Evolutionary conservation across 2,113 vertebrate genomes (phyloP).

Genomic region (Seriola aureovittata): DNA sequence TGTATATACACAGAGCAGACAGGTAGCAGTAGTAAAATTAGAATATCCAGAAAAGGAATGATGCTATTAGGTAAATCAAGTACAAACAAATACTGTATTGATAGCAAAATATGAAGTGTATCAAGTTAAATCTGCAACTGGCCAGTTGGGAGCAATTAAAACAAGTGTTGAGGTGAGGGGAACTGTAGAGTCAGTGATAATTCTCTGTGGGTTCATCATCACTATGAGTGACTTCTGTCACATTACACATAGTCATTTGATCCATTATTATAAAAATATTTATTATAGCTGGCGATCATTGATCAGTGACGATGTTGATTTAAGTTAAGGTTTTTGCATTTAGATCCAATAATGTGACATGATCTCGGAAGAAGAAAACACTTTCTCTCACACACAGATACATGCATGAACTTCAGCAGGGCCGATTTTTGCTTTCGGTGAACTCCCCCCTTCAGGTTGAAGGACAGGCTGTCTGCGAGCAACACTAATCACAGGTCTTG

Average conservation of each 20-base stretch:
- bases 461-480: constrained; percentile 36
- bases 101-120: too few species aligned
- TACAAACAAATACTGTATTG: too few species aligned
- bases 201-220: background rate
- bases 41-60: background rate
- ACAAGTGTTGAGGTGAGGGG: background rate
- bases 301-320: background rate
- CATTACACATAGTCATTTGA: background rate
- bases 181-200: background rate
- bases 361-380: background rate
- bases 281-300: background rate
- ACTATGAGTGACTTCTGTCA: background rate
- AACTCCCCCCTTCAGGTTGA: constrained; percentile 21
- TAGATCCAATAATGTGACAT: background rate
- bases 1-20: background rate
- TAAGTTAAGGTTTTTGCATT: background rate
- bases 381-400: background rate
- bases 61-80: background rate
- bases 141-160: background rate
- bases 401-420: background rate
- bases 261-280: background rate
- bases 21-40: background rate
- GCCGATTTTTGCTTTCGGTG: background rate
- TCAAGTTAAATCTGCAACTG: too few species aligned
- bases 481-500: constrained; percentile 64